Base-by-base conservation (phyloP, 2,888 invertebrate genomes). In the Papilio protenor region DNA sequence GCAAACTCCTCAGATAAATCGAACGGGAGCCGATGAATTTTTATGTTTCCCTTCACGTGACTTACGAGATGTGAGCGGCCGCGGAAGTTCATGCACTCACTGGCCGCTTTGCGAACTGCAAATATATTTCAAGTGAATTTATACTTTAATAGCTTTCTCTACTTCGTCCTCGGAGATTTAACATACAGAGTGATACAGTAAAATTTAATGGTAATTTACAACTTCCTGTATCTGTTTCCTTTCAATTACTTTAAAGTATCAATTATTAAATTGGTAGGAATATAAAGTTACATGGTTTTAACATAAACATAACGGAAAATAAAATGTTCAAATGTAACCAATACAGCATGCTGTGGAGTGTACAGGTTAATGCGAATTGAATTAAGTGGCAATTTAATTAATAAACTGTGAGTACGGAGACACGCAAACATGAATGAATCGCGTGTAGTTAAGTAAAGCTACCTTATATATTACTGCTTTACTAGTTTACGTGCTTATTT, bases 21-120 rank as follows among this genome's bases (percentile, higher is more conserved):
- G 89, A 89, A 88, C 73, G 83, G 84, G 85, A 85, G 86, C 84
- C 89, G 87, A 88, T 90, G 88, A 89, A 90, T 89, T 90, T 90
- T 90, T 89, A 88, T 89, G 87, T 88, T 87, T 84, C 87, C 86
- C 83, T 86, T 85, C 84, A 82, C 85, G 83, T 77, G 83, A 83
- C 82, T 81, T 82, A 81, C 73, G 70, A 77, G n/a, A 66, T 66
- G 61, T 57, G 47, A 73, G 64, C 52, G n/a, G 61, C 61, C 52
- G 11, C 40, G 49, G 11, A 52, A 61, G 72, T 66, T 66, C 76
- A 45, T 57, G 57, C 75, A 33, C 69, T 55, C 75, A 23, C 33
- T 40, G 49, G 18, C 70, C 47, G 45, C 27, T 66, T 57, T 21
- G 3, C 47, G 16, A 55, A 59, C n/a, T 61, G 47, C 33, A 49